Base-by-base conservation (phyloP, 2,888 invertebrate species). In the Coleophora flavipennella region DNA sequence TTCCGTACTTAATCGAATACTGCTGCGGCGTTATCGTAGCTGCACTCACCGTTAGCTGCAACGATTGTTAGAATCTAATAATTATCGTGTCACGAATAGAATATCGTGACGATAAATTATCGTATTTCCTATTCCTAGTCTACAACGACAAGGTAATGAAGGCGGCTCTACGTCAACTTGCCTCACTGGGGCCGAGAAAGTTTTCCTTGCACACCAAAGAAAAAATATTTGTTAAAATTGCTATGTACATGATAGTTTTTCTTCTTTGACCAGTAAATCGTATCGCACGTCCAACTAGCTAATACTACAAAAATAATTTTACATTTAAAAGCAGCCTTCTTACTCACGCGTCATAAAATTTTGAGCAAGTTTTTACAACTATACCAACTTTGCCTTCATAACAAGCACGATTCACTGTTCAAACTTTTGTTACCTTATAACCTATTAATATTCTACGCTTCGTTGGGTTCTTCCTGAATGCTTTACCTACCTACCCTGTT, bases 401-500 rank as follows among this genome's bases (percentile, higher is more conserved):
- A 26, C 11, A n/a, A n/a, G 11, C 8, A 42, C 42, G 38, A 48
- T 50, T 51, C 50, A 51, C 45, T 54, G 51, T 44, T 36, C 51
- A 50, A 44, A 44, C 41, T 51, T 40, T 51, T 39, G 46, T 51
- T 42, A 50, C 45, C 48, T 45, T 63, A 63, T 43, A 55, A 46
- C 48, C 63, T 61, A 67, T 54, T 51, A 62, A 63, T 43, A 55
- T 46, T 48, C 63, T 61, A 67, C 54, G 51, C 53, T 71, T 74
- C 73, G 69, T 72, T 74, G 73, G 72, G 71, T 57, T 74, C 67
- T 65, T 64, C 65, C 66, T 68, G 62, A 65, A 68, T 62, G 67
- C 63, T 57, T 60, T 53, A 68, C 69, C 73, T 76, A 77, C 74
- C 73, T 76, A 77, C 74, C 78, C 78, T 78, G 76, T 76, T 56